These are phyloP conservation scores for Spatulosminthurus flaviceps DNA, from an alignment of 2,888 invertebrate species.

Conservation along the genomic window DNA sequence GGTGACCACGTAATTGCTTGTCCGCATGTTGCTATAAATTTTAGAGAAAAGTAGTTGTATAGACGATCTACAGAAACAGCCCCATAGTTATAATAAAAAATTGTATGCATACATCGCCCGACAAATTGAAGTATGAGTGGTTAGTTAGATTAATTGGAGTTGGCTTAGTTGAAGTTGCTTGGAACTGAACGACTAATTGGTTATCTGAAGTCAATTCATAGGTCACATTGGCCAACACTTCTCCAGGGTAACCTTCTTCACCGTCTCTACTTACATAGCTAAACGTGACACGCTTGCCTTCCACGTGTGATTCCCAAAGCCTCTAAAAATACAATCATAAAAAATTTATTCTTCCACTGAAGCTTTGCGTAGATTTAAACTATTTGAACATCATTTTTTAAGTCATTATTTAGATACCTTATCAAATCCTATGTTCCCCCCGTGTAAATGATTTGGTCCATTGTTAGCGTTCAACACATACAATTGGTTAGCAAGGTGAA, in stretches of 20 bases:
- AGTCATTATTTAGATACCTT: constrained; percentile 68
- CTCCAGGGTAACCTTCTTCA: constrained; percentile 90
- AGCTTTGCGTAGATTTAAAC: too few species aligned
- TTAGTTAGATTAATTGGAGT: constrained; percentile 88
- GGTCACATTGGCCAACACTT: constrained; percentile 75
- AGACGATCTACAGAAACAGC: too few species aligned
- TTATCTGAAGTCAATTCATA: constrained; percentile 80
- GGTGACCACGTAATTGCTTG: constrained; percentile 75
- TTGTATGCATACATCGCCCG: constrained; percentile 77
- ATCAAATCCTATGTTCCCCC: constrained; percentile 85
- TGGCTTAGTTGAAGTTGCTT: constrained; percentile 78
- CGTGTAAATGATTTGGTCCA: constrained; percentile 79
- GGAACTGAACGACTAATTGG: constrained; percentile 78
- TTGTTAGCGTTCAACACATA: constrained; percentile 80
- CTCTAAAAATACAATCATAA: constrained; percentile 66
- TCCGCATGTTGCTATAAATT: constrained; percentile 72
- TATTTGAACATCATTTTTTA: too few species aligned
- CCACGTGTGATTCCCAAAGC: constrained; percentile 75
- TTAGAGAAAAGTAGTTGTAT: too few species aligned
- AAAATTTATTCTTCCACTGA: background rate
- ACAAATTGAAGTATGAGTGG: constrained; percentile 91
- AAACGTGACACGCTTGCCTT: constrained; percentile 75
- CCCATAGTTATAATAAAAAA: background rate
- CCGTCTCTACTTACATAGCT: constrained; percentile 79
- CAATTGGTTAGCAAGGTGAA: constrained; percentile 74